Evolutionary conservation across 2,888 invertebrate genomes (phyloP).

Genomic region (Heliconius ethilla): DNA sequence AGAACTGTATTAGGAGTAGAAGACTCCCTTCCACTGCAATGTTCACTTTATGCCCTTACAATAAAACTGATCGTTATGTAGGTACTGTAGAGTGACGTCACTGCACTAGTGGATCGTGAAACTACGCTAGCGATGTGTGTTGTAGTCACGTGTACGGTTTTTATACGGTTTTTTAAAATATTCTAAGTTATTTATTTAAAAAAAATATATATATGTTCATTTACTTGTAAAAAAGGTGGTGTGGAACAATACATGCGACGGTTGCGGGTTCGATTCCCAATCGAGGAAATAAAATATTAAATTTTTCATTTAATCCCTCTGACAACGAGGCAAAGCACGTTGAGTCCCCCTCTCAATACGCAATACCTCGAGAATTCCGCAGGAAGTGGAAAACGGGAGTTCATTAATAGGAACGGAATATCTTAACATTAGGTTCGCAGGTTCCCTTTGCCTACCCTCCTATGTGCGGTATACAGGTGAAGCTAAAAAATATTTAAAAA

Average conservation of each 20-base stretch:
- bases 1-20: no score
- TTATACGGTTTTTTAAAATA: neutral
- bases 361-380: neutral
- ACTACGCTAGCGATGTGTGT: conserved; percentile 2
- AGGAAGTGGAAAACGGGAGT: neutral
- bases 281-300: no score
- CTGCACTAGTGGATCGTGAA: neutral
- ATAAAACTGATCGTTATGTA: conserved; percentile 3
- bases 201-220: no score
- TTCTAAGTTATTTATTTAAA: neutral
- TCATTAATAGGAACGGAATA: no score
- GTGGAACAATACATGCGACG: no score
- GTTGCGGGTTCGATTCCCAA: no score
- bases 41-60: neutral
- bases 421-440: neutral
- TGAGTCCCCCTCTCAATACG: neutral
- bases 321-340: neutral
- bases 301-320: no score
- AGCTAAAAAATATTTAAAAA: no score
- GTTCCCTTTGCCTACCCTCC: neutral
- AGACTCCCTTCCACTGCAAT: neutral
- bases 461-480: no score
- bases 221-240: no score
- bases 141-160: neutral
- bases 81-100: conserved; percentile 1